A percentile compares a stretch with the other conserved stretches of the same genome.
Conservation (phyloP, 2,888 invertebrate genomes). For the Boloria selene region DNA sequence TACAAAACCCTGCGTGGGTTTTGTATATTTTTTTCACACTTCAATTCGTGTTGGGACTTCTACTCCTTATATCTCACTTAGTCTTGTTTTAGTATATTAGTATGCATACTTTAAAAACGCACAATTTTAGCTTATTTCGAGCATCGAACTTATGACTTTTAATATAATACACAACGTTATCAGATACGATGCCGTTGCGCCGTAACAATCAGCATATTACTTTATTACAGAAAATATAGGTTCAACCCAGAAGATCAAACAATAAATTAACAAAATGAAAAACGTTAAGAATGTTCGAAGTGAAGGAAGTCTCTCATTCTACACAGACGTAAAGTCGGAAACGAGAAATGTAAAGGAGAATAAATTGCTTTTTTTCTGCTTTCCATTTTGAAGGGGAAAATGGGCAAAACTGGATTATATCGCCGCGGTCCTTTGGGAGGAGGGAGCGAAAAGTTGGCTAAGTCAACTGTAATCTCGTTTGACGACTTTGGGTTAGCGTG, state of each 20-base stretch:
- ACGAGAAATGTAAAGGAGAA: constrained; percentile 40
- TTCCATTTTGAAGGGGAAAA: constrained; percentile 59
- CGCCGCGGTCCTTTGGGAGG: constrained; percentile 54
- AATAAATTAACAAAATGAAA: background rate
- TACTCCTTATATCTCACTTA: too few species aligned
- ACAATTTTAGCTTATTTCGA: too few species aligned
- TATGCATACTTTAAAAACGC: too few species aligned
- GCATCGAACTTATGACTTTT: too few species aligned
- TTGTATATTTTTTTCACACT: too few species aligned
- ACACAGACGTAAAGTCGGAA: constrained; percentile 28
- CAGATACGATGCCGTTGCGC: too few species aligned
- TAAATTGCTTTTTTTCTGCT: constrained; percentile 46
- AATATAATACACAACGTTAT: too few species aligned
- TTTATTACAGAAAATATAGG: too few species aligned
- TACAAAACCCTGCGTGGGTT: too few species aligned
- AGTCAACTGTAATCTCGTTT: constrained; percentile 66
- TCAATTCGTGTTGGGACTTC: too few species aligned
- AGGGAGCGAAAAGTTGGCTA: constrained; percentile 58
- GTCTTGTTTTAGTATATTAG: too few species aligned
- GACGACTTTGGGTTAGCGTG: constrained; percentile 51
- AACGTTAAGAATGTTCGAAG: constrained; percentile 1
- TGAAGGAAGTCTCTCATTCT: constrained; percentile 15
- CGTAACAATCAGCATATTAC: too few species aligned
- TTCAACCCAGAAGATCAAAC: background rate
- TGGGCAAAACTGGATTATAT: constrained; percentile 73